phyloP scores from a whole-genome alignment of 53 echinoderm and acorn worm genomes.

The Antedon mediterranea region DNA sequence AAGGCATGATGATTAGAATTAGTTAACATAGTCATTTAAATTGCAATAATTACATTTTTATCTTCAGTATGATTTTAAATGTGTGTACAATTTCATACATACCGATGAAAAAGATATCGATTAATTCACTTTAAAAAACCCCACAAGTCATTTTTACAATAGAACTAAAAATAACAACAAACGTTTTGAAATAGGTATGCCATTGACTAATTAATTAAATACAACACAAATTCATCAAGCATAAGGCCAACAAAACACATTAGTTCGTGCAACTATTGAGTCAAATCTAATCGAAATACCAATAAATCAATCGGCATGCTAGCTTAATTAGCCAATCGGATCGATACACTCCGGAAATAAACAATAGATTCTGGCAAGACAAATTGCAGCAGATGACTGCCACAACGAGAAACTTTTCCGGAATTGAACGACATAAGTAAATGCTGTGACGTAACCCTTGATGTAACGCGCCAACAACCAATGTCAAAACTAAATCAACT shows the following conservation, averaged over 20 bases:
- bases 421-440: background rate
- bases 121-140: too few species aligned
- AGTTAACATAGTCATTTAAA: too few species aligned
- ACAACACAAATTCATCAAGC: too few species aligned
- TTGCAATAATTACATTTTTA: too few species aligned
- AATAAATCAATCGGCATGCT: background rate
- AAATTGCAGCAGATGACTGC: background rate
- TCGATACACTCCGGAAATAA: background rate
- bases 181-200: too few species aligned
- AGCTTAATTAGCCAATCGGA: background rate
- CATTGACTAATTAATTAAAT: too few species aligned
- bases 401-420: background rate
- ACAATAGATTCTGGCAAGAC: background rate
- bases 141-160: too few species aligned
- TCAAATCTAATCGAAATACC: background rate
- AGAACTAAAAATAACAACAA: too few species aligned
- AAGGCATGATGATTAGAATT: too few species aligned
- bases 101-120: too few species aligned
- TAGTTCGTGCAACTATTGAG: background rate
- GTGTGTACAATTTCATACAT: too few species aligned
- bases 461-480: background rate
- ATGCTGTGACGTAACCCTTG: background rate
- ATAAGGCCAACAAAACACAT: background rate
- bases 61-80: too few species aligned
- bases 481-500: background rate